Evolutionary conservation across 2,113 vertebrate species (phyloP), one percentile per base, ranked within the genome.

Genomic region (Gymnogyps californianus): DNA sequence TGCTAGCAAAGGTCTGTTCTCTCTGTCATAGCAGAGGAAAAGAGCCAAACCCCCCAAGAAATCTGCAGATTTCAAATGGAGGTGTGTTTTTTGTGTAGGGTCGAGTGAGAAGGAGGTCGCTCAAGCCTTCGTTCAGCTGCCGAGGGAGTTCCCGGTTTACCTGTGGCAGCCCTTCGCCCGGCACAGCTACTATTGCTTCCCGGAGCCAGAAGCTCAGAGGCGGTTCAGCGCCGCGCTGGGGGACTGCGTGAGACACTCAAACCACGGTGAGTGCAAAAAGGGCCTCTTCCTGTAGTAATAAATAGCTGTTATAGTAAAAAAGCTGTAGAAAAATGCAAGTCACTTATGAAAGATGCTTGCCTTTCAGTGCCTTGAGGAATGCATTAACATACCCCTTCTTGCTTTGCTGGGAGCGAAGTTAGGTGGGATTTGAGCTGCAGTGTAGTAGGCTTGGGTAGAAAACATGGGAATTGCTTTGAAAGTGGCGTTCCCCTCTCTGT

Each of bases 161-260:
- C 98, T 99, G 89, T 98, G 98, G 96, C 98, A 99, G 70, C 99
- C 99, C 2, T 99, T 99, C 87, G 76, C 98, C 89, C 98, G 96
- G 36, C 99, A 99, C 58, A 98, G 94, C 90, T 99, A 98, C 98
- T 99, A 99, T 96, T 99, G 99, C 97, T 99, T 99, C 97, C 79
- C 44, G 0, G 96, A 98, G 72, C 96, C 98, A 6, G 83, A 38
- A 1, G 92, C 97, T 16, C 99, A 99, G 85, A 96, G 69, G 3
- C 76, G 40, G 64, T 99, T 99, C 97, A 97, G 99, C 1, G 93
- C 98, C 1, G 36, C 98, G 78, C 96, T 99, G 89, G 98, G 96
- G 0, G 99, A 99, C 98, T 99, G 99, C 29, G 98, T 99, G 96
- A 83, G 99, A 16, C 99, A 99, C 91, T 98, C 99, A 67, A 99